Conservation (phyloP, 2,888 invertebrate genomes). For the Eilema griseolum region DNA sequence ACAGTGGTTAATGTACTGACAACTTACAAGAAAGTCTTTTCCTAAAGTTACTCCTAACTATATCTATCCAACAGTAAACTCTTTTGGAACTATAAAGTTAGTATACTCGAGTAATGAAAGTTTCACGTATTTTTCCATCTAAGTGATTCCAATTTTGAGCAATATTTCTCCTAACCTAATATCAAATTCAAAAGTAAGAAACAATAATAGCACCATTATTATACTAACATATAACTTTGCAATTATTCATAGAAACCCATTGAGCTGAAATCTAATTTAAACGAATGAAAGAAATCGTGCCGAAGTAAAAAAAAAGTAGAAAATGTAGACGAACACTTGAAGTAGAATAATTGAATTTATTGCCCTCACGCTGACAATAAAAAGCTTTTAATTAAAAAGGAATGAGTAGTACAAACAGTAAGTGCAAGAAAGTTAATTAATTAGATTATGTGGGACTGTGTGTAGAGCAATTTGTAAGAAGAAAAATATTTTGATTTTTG, state of each 20-base stretch:
- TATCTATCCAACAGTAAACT: no score
- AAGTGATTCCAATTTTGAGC: no score
- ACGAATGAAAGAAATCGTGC: conserved; percentile 35
- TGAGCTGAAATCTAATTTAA: conserved; percentile 49
- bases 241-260: conserved; percentile 28
- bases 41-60: no score
- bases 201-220: background rate
- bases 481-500: conserved; percentile 18
- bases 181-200: background rate
- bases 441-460: conserved; percentile 41
- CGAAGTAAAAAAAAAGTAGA: conserved; percentile 27
- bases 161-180: background rate
- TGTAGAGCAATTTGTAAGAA: conserved; percentile 22
- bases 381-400: conserved; percentile 56
- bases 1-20: no score
- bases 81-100: no score
- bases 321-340: conserved; percentile 31
- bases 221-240: conserved; percentile 11
- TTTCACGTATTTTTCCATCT: no score
- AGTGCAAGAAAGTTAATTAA: conserved; percentile 46
- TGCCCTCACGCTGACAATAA: conserved; percentile 53
- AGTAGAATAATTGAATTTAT: conserved; percentile 57
- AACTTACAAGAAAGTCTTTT: no score
- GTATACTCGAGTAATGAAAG: no score
- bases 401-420: conserved; percentile 47